phyloP scores from a whole-genome alignment of 2,113 vertebrate genomes.

The Dasyornis broadbenti region DNA sequence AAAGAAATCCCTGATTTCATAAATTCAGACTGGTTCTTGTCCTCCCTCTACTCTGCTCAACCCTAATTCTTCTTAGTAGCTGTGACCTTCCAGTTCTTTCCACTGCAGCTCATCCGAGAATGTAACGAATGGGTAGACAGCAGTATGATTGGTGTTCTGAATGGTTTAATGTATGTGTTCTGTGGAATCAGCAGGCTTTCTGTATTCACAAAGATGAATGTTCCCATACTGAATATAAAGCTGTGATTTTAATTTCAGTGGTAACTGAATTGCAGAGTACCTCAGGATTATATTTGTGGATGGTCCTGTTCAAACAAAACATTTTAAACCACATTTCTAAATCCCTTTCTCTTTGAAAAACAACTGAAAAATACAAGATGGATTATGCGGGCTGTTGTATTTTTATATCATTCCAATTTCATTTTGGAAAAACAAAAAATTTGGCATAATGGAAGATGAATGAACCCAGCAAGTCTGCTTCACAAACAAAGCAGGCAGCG shows the following conservation, averaged over 20 bases:
- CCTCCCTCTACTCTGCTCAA: neutral
- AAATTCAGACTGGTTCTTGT: neutral
- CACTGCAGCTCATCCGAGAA: neutral
- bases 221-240: neutral
- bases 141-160: neutral
- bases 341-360: neutral
- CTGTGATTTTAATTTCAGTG: conserved; percentile 1
- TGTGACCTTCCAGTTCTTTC: conserved; percentile 3
- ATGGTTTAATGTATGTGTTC: neutral
- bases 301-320: neutral
- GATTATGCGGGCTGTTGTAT: neutral
- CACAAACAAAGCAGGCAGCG: neutral
- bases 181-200: neutral
- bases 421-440: conserved; percentile 5
- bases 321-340: neutral
- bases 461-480: conserved; percentile 2
- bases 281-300: neutral
- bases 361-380: neutral
- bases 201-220: neutral
- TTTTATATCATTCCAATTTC: conserved; percentile 6
- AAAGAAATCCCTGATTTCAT: neutral
- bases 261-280: neutral
- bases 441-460: neutral
- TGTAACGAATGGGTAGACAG: neutral
- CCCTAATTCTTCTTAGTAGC: neutral